phyloP scores from a whole-genome alignment of 2,888 invertebrate genomes.

The Dichetophora obliterata region DNA sequence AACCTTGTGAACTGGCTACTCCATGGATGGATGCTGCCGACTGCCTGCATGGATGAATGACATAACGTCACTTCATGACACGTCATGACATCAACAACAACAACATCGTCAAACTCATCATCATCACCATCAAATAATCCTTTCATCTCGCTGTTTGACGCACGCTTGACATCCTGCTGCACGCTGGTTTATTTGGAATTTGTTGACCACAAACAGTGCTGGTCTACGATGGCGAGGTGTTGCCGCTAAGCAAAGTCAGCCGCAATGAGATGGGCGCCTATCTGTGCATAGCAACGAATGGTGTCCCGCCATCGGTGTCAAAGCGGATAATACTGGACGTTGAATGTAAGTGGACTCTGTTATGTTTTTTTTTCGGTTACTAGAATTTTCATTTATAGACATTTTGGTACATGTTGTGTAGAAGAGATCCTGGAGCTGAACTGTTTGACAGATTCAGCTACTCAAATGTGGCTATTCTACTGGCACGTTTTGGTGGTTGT shows the following conservation, averaged over 20 bases:
- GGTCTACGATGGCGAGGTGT: constrained; percentile 86
- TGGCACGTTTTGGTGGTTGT: no score
- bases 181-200: background rate
- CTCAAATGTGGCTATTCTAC: no score
- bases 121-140: constrained; percentile 23
- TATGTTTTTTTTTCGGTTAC: background rate
- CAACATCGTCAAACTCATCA: background rate
- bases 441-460: no score
- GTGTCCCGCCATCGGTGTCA: constrained; percentile 91
- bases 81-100: constrained; percentile 6
- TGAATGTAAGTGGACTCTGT: constrained; percentile 76
- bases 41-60: background rate
- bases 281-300: constrained; percentile 76
- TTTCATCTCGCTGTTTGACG: constrained; percentile 11
- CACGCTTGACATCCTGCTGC: background rate
- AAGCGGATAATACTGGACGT: constrained; percentile 92
- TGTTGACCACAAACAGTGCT: constrained; percentile 73
- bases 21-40: background rate
- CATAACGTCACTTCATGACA: constrained; percentile 35
- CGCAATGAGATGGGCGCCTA: constrained; percentile 78
- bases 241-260: constrained; percentile 88
- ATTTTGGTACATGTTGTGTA: background rate
- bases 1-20: background rate
- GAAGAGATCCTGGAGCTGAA: background rate
- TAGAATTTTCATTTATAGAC: background rate